Evolutionary conservation across 2,888 invertebrate species (phyloP).

Genomic region (Cerceris rybyensis): DNA sequence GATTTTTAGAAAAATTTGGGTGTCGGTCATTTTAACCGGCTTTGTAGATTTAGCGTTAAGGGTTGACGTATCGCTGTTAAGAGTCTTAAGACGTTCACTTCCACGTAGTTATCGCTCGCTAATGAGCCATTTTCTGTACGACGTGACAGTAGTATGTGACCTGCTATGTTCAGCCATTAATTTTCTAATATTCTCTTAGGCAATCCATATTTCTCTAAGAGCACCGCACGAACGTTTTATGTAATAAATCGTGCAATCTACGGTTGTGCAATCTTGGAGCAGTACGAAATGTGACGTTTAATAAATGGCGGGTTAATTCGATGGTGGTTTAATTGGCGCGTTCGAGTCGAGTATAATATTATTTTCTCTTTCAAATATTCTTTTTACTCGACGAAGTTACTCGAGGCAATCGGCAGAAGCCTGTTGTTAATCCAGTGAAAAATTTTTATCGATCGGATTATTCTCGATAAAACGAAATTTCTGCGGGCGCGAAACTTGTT

Average conservation of each 20-base stretch:
- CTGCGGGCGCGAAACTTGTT: neutral
- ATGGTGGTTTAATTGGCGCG: neutral
- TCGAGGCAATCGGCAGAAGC: neutral
- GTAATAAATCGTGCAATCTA: slow-evolving; percentile 37
- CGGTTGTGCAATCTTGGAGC: slow-evolving; percentile 25
- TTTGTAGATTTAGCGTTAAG: no score
- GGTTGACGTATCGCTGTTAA: no score
- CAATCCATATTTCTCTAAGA: slow-evolving; percentile 18
- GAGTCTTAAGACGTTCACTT: no score
- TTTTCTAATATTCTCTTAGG: slow-evolving; percentile 44
- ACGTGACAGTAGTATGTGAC: neutral
- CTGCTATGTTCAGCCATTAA: slow-evolving; percentile 24
- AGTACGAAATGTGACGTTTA: slow-evolving; percentile 5
- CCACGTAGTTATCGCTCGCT: neutral
- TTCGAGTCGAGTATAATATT: neutral
- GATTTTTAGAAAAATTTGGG: no score
- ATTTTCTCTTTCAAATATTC: slow-evolving; percentile 4
- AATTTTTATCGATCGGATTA: neutral
- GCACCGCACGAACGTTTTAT: slow-evolving; percentile 7
- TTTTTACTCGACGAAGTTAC: neutral
- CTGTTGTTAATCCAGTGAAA: neutral
- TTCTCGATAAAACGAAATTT: neutral
- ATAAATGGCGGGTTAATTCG: slow-evolving; percentile 5
- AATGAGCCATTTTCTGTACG: neutral
- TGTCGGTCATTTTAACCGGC: no score